These are phyloP conservation scores for Sinhomidia bicolor DNA, from an alignment of 2,888 invertebrate species.

Conservation along the genomic window DNA sequence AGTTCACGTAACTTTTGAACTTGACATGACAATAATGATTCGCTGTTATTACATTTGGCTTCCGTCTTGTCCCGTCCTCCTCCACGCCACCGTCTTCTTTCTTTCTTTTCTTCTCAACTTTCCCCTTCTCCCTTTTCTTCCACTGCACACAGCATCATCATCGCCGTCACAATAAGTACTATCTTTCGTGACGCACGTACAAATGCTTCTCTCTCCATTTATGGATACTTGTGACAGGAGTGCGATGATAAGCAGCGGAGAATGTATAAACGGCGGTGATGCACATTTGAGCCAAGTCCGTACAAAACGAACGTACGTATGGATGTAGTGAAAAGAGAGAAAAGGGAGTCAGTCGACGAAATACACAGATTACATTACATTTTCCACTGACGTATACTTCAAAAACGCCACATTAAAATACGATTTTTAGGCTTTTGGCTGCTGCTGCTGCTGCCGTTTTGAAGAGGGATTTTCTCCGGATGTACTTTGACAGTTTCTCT, in stretches of 20 bases:
- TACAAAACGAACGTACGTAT: no score
- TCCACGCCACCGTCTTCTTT: background rate
- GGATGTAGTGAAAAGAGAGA: slow-evolving; percentile 16
- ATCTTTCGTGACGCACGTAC: slow-evolving; percentile 58
- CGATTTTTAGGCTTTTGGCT: background rate
- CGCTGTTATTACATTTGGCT: slow-evolving; percentile 55
- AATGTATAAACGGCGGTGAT: slow-evolving; percentile 4
- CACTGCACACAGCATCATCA: no score
- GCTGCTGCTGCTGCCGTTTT: no score
- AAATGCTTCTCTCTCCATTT: slow-evolving; percentile 49
- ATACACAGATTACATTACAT: slow-evolving; percentile 16
- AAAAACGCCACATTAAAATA: background rate
- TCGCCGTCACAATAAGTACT: no score
- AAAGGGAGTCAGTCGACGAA: no score
- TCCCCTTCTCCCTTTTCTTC: background rate
- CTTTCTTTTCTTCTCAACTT: slow-evolving; percentile 4
- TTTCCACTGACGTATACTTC: background rate
- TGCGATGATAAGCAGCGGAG: slow-evolving; percentile 51
- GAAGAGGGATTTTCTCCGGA: slow-evolving; percentile 33
- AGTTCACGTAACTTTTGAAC: slow-evolving; percentile 68
- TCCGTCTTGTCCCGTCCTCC: background rate
- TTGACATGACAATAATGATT: slow-evolving; percentile 71
- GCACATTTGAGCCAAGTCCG: no score
- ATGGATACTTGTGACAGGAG: slow-evolving; percentile 61
- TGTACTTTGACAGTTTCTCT: slow-evolving; percentile 44